Percentiles rank a stretch among this genome's conserved stretches.
These are phyloP conservation scores for Sarcophilus harrisii DNA, from an alignment of 2,797 vertebrate species.

Conservation along the genomic window DNA sequence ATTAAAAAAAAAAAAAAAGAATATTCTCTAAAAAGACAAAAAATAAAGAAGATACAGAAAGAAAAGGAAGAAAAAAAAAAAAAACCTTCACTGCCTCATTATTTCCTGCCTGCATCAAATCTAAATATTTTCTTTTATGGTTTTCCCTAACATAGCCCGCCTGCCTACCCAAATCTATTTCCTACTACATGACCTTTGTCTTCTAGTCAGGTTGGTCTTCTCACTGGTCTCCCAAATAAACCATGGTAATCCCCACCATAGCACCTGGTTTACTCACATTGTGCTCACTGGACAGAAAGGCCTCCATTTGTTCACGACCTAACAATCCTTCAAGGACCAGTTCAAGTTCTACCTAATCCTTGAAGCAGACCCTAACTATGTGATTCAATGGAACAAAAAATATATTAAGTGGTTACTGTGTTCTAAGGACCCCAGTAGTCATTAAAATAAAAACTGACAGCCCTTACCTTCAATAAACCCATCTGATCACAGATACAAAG, in stretches of 20 bases:
- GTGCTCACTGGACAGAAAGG: background rate
- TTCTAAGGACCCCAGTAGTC: background rate
- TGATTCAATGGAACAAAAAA: background rate
- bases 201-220: conserved; percentile 3
- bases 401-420: background rate
- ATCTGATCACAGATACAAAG: background rate
- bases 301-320: background rate
- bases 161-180: background rate
- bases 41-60: too few relatives aligned
- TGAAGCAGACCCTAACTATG: background rate
- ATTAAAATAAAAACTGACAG: too few relatives aligned
- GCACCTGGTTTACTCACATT: background rate
- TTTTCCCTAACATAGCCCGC: background rate
- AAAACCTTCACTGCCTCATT: too few relatives aligned
- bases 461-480: too few relatives aligned
- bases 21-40: too few relatives aligned
- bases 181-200: background rate
- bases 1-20: too few relatives aligned
- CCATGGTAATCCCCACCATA: background rate
- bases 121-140: too few relatives aligned
- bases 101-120: too few relatives aligned
- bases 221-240: background rate
- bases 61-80: too few relatives aligned
- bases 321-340: background rate
- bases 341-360: background rate